phyloP scores from a whole-genome alignment of 2,113 vertebrate genomes.

The Sorex fumeus region DNA sequence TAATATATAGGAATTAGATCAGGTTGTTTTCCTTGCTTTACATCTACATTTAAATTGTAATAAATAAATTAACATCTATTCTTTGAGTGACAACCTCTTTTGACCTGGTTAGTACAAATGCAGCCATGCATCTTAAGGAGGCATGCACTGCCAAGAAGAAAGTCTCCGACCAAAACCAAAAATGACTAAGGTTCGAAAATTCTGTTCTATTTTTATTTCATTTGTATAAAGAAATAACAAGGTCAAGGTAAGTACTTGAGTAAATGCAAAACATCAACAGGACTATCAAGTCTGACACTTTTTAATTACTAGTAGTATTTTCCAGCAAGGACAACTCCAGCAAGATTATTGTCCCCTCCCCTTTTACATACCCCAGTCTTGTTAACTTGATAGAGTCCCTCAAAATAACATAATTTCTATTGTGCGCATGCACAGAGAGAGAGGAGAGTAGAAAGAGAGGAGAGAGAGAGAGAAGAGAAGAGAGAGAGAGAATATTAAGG shows the following conservation, averaged over 20 bases:
- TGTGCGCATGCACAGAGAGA: too few relatives aligned
- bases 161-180: not conserved
- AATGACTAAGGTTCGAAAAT: not conserved
- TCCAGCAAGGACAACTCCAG: constrained; percentile 26
- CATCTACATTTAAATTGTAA: not conserved
- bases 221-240: constrained; percentile 35
- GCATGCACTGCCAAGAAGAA: not conserved
- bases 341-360: not conserved
- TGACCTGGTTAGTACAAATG: not conserved
- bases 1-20: constrained; percentile 4
- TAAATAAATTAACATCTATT: not conserved
- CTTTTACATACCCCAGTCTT: constrained; percentile 25
- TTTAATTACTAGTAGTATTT: not conserved
- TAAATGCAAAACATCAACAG: constrained; percentile 1
- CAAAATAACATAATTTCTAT: not conserved
- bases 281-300: not conserved
- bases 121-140: not conserved
- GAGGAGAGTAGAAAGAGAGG: too few relatives aligned
- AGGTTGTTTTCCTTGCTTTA: not conserved
- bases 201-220: constrained; percentile 40
- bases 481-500: too few relatives aligned
- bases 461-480: too few relatives aligned
- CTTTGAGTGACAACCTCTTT: not conserved
- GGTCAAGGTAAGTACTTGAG: constrained; percentile 37
- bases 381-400: not conserved